Evolutionary conservation across 2,888 invertebrate species (phyloP).

Genomic region (Tenthredo distinguenda): DNA sequence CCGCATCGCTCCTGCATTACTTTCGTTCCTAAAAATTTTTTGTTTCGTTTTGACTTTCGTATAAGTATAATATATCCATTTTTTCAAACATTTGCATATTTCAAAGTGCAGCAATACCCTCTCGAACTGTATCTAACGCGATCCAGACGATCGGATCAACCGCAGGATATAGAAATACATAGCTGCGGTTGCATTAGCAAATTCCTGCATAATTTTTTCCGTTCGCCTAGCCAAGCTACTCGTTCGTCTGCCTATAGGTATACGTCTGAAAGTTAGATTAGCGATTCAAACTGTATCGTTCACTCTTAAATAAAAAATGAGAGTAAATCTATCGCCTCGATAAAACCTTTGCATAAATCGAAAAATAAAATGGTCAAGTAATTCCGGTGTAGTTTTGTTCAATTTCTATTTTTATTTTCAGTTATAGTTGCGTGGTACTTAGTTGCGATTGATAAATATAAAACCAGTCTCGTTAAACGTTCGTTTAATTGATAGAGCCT

Average conservation of each 20-base stretch:
- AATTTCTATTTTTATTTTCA: neutral
- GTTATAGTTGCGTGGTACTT: neutral
- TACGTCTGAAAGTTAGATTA: neutral
- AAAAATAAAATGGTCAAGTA: no score
- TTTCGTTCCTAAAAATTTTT: no score
- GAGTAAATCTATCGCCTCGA: neutral
- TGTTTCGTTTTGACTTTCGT: neutral
- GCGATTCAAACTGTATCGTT: neutral
- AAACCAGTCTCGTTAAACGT: neutral
- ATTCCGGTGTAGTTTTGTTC: neutral
- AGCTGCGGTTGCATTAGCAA: slow-evolving; percentile 39
- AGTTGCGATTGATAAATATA: neutral
- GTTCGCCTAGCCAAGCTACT: neutral
- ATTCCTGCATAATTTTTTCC: slow-evolving; percentile 14
- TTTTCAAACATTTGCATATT: neutral
- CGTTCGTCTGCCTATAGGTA: neutral
- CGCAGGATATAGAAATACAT: slow-evolving; percentile 32
- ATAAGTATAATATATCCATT: neutral
- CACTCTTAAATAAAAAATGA: neutral
- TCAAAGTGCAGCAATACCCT: neutral
- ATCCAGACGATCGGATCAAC: slow-evolving; percentile 8
- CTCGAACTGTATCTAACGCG: neutral
- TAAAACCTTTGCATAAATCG: neutral
- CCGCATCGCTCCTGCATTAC: no score
- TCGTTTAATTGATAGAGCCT: neutral